Base-by-base conservation (phyloP, 92 coral and sea anemone species). In the Montipora capitata region DNA sequence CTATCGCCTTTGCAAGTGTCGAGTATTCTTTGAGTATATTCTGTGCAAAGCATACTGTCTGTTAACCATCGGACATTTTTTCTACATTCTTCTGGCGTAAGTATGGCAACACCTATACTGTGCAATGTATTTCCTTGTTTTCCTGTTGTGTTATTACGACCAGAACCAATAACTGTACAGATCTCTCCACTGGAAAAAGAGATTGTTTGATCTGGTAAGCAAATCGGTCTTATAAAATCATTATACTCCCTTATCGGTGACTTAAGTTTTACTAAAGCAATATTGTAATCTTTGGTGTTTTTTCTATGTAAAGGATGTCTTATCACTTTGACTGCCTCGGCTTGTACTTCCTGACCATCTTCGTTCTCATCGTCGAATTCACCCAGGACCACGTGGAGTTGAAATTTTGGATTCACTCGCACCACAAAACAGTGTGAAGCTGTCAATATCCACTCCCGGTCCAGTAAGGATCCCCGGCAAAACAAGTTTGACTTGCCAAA, bases 1-100 rank as follows among this genome's bases (percentile, higher is more conserved):
- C 90, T 85, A 45, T 90, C 93, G n/a, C 93, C 93, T 64, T 85
- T 86, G 48, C 93, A 89, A 62, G 93, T 75, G 69, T 89, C 85
- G 0, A 84, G 78, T 15, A 76, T 81, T 48, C 89, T 79, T 27
- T 74, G 81, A 2, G 86, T 85, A 6, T 73, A 68, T 10, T 81
- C 93, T 39, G 93, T 81, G 57, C 94, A 91, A 27, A 86, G 54
- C 94, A 91, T 91, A 2, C 82, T 68, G 15, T 91, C 77, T 3
- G 91, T 91, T 15, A 91, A 59, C 58, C 72, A 44, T 41, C 40
- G 74, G 18, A 78, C 79, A 4, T 44, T 18, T 40, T 11, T 69
- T 40, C 71, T 44, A 42, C 94, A 91, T 7, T 64, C 79, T 1
- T 57, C 68, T 8, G 52, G 49, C 11, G 70, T 10, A 2, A 91